Evolutionary conservation across 2,888 invertebrate genomes (phyloP).

Genomic region (Diarsia brunnea): DNA sequence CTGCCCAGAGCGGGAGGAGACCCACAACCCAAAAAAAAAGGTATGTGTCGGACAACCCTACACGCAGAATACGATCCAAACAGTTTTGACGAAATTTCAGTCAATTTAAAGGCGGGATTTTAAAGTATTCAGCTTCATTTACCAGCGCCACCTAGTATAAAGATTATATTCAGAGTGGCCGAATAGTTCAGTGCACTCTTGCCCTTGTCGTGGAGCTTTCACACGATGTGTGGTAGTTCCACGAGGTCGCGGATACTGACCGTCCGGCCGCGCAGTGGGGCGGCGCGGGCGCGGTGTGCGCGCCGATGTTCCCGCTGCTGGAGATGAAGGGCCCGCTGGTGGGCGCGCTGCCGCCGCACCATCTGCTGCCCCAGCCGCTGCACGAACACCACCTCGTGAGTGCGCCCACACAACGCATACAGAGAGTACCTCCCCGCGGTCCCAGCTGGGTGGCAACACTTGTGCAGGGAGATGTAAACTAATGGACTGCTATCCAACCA

Average conservation of each 20-base stretch:
- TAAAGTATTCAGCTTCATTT: not conserved
- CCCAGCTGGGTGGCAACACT: slow-evolving; percentile 6
- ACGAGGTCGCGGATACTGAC: not conserved
- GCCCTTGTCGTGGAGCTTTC: not conserved
- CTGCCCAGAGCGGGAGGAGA: no score
- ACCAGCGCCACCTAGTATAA: not conserved
- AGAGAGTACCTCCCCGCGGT: not conserved
- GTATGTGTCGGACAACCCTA: fast-evolving
- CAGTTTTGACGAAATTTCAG: no score
- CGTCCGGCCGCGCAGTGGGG: slow-evolving; percentile 22
- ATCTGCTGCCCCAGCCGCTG: slow-evolving; percentile 91
- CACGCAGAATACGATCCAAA: not conserved
- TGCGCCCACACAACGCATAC: slow-evolving; percentile 61
- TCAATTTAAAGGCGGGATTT: no score
- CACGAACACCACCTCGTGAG: slow-evolving; percentile 92
- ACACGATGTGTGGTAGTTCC: not conserved
- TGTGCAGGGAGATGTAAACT: not conserved
- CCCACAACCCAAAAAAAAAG: no score
- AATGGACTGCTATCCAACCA: slow-evolving; percentile 26
- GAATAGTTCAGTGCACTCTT: slow-evolving; percentile 4
- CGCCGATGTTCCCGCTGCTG: slow-evolving; percentile 90
- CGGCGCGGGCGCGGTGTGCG: slow-evolving; percentile 83
- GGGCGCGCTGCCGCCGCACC: slow-evolving; percentile 89
- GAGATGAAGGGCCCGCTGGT: slow-evolving; percentile 89
- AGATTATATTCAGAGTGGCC: slow-evolving; percentile 6